These are phyloP conservation scores for Phataginus tetradactyla DNA, from an alignment of 2,797 vertebrate genomes.

Conservation along the genomic window DNA sequence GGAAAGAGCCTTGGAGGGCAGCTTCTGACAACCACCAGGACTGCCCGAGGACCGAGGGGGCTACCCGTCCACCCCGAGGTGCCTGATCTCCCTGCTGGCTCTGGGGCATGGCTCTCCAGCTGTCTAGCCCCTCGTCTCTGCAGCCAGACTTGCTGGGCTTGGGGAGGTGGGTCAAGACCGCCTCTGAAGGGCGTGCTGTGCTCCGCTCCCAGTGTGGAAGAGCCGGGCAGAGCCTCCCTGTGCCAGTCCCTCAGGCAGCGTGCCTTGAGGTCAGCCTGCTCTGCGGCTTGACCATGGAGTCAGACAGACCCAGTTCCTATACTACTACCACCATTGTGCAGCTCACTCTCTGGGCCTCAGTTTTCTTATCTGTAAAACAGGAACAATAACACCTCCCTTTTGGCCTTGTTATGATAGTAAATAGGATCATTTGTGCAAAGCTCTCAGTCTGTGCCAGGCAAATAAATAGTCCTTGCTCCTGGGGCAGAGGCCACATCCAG, in stretches of 20 bases:
- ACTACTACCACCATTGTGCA: accelerated
- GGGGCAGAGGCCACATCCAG: background rate
- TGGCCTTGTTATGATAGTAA: background rate
- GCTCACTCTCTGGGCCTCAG: background rate
- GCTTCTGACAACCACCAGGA: background rate
- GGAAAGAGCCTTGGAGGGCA: slow-evolving; percentile 49
- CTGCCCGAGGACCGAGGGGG: background rate
- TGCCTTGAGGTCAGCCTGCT: background rate
- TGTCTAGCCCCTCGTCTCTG: background rate
- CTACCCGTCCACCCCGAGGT: background rate
- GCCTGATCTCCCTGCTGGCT: background rate
- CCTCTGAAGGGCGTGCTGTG: background rate
- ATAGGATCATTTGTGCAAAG: background rate
- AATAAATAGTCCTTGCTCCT: accelerated
- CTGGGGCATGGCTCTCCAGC: background rate
- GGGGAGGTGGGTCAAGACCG: background rate
- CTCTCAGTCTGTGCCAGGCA: background rate
- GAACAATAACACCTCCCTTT: background rate
- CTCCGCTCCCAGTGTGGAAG: no score
- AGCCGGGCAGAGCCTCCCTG: no score
- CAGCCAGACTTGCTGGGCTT: background rate
- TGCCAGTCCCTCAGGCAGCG: background rate
- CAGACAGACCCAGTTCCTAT: background rate
- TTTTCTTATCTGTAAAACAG: background rate
- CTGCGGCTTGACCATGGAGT: background rate